Conservation (phyloP, 2,113 vertebrate species). For the Melierax canorus region DNA sequence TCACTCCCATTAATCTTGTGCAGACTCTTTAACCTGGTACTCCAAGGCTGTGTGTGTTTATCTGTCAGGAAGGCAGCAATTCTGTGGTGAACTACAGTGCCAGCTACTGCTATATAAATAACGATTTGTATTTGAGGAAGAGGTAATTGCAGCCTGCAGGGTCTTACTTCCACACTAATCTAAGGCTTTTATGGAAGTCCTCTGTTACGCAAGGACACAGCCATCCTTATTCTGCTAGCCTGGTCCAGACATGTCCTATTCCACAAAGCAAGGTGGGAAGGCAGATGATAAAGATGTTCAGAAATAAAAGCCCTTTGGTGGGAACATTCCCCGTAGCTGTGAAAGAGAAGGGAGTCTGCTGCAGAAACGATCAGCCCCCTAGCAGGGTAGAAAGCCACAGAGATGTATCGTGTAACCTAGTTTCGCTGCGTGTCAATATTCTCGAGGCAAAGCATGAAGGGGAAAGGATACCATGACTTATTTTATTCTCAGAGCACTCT, state of each 20-base stretch:
- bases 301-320: neutral
- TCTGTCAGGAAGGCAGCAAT: neutral
- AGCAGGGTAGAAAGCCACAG: neutral
- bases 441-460: neutral
- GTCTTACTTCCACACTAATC: neutral
- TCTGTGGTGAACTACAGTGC: neutral
- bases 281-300: neutral
- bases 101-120: neutral
- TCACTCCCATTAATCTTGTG: fast-evolving
- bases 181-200: neutral
- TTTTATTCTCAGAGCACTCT: neutral
- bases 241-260: fast-evolving
- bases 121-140: neutral
- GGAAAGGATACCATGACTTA: neutral
- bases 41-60: neutral
- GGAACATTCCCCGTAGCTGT: neutral
- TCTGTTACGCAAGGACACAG: neutral
- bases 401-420: no score
- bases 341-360: neutral
- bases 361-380: neutral
- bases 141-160: neutral
- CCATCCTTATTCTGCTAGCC: neutral
- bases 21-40: neutral
- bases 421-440: neutral
- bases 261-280: neutral